A percentile compares a stretch with the other conserved stretches of the same genome.
Evolutionary conservation across 92 coral and sea anemone genomes (phyloP).

Genomic region (Umimayanthus kanabou): DNA sequence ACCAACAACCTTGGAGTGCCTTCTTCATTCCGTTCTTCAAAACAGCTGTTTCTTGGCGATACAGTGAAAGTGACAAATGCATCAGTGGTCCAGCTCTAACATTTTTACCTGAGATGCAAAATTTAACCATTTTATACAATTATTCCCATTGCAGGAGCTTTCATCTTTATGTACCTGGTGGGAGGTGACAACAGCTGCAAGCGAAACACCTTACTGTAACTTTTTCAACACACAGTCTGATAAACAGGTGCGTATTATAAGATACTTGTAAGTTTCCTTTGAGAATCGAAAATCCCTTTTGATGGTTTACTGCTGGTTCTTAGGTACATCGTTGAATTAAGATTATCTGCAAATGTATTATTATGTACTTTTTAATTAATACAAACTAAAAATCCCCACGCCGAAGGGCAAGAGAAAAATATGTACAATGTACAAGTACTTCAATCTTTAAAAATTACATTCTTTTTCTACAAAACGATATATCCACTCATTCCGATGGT

Average conservation of each 20-base stretch:
- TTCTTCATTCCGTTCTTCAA: no score
- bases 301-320: neutral
- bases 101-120: constrained; percentile 16
- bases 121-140: constrained; percentile 1
- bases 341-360: neutral
- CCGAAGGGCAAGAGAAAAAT: constrained; percentile 31
- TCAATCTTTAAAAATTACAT: constrained; percentile 27
- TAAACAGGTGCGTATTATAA: neutral
- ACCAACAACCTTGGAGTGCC: no score
- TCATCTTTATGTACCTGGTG: neutral
- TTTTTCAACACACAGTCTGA: neutral
- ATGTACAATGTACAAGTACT: constrained; percentile 38
- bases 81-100: neutral
- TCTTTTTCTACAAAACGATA: constrained; percentile 25
- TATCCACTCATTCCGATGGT: constrained; percentile 16
- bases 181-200: neutral
- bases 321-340: neutral
- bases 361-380: neutral
- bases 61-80: no score
- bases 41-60: no score
- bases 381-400: constrained; percentile 18
- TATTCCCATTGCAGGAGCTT: neutral
- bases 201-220: no score
- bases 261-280: neutral
- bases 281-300: neutral